A percentile compares a stretch with the other conserved stretches of the same genome.
Evolutionary conservation across 1,140 invertebrate genomes (phyloP).

Genomic region (Drosophila leontia): DNA sequence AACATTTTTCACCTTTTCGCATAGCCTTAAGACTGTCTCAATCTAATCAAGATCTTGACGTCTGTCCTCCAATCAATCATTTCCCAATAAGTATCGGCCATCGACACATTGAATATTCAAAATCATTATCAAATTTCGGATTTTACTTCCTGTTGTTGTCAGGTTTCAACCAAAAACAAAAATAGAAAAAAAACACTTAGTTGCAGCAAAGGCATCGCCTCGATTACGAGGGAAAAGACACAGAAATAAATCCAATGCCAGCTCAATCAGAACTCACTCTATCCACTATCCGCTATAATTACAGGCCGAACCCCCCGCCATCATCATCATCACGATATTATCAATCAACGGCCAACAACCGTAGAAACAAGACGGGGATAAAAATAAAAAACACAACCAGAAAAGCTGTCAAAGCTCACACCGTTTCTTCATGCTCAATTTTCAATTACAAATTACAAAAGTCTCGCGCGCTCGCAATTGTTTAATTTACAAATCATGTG

Average conservation of each 20-base stretch:
- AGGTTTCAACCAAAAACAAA: constrained; percentile 2
- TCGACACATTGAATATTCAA: constrained; percentile 47
- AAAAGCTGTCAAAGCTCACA: constrained; percentile 76
- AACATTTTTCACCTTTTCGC: constrained; percentile 30
- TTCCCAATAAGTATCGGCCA: constrained; percentile 27
- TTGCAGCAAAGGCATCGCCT: constrained; percentile 18
- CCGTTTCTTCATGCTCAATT: constrained; percentile 74
- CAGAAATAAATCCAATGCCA: constrained; percentile 38
- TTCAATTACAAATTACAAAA: constrained; percentile 80
- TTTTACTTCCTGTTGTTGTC: constrained; percentile 49
- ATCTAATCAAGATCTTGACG: constrained; percentile 46
- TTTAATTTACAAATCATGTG: constrained; percentile 85
- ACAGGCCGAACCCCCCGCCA: constrained; percentile 42
- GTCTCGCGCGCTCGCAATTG: constrained; percentile 73
- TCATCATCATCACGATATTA: constrained; percentile 52
- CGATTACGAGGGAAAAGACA: constrained; percentile 4
- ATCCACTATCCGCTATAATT: constrained; percentile 40
- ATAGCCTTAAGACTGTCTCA: constrained; percentile 7
- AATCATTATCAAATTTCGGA: constrained; percentile 41
- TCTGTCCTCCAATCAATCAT: constrained; percentile 44
- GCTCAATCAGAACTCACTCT: constrained; percentile 47
- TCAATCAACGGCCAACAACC: constrained; percentile 46
- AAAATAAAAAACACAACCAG: constrained; percentile 25
- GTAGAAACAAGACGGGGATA: constrained; percentile 11
- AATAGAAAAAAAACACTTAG: constrained; percentile 25